Base-by-base conservation (phyloP, 2,113 vertebrate genomes). In the Sardina pilchardus region DNA sequence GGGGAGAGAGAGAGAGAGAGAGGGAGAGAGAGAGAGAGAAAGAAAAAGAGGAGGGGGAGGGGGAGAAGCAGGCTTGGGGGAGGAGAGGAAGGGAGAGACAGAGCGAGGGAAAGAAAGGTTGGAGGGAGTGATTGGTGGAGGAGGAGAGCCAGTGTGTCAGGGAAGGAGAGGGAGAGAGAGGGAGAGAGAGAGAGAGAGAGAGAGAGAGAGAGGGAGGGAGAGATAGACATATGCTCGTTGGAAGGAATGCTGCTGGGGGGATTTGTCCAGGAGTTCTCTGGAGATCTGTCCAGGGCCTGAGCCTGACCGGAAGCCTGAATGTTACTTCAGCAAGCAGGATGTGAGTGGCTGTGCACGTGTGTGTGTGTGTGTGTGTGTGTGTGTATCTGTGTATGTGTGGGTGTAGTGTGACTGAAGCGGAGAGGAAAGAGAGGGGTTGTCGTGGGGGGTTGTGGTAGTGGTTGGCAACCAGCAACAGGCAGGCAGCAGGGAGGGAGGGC, bases 181-280 rank as follows among this genome's bases (percentile, higher is more conserved):
- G 39, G 81, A 48, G 50, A 17, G 81, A 14, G 43, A 43, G 16
- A 19, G 84, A 44, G 0, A 80, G 81, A 63, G 44, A 67, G 24
- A 30, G 59, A 30, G 59, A 67, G 59, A 67, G 59, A 30, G 59
- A 26, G 63, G 12, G 26, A 26, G n/a, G 8, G 63, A 26, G 63
- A n/a, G 63, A 30, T 71, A 26, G 63, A 71, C 63, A 71, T 71
- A 88, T 90, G 89, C 86, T 90, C 89, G 67, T 86, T 86, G 47
- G 5, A 63, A 81, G 81, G 50, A 63, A 81, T 82, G 50, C 50
- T 89, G 88, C 83, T 24, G 0, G 8, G 81, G 5, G 53, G 90
- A 88, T 30, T 78, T 90, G 89, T 87, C 87, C 86, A 86, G 85
- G 88, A 85, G 81, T 3, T 19, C 43, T 86, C 24, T 47, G 21